Base-by-base conservation (phyloP, 1,140 invertebrate genomes). In the Drosophila biarmipes region DNA sequence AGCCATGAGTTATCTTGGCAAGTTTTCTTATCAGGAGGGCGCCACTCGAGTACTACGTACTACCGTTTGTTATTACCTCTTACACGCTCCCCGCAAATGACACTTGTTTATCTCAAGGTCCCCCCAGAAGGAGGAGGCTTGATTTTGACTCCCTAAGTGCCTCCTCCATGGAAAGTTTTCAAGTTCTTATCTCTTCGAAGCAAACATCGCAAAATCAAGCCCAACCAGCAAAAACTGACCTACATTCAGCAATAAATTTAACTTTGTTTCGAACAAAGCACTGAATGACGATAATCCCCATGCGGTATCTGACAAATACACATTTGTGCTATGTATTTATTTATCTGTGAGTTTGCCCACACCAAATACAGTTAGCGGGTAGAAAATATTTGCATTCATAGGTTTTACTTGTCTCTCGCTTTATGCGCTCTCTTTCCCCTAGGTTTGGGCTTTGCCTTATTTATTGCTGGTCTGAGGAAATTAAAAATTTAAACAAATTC, bases 181-280 rank as follows among this genome's bases (percentile, higher is more conserved):
- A 34, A 40, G 42, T 61, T 58, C 61, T 73, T 73, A 77, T 68
- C 78, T 31, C 43, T 3, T 43, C 31, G 6, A 46, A 42, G 0
- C 7, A 42, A 31, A 24, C n/a, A 37, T 8, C 35, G 57, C 57
- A 62, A 79, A 37, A 45, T 37, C 21, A 34, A 48, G 14, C 0
- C 56, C 38, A 49, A 53, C 29, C 57, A 31, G 49, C 55, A 42
- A 66, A 67, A 77, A 77, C 80, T 85, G 80, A 85, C 80, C 80
- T 85, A 78, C 80, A 73, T 73, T 59, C 56, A 78, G 40, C 15
- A 31, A 73, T 59, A 67, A 68, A 58, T 58, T 55, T 17, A 73
- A 73, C 66, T 59, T 59, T 51, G 40, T 56, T 73, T 58, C 14
- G 45, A 69, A 53, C 53, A 61, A 52, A 63, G 17, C 72, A 42